Base-by-base conservation (phyloP, 1,140 invertebrate species). In the Drosophila carrolli region DNA sequence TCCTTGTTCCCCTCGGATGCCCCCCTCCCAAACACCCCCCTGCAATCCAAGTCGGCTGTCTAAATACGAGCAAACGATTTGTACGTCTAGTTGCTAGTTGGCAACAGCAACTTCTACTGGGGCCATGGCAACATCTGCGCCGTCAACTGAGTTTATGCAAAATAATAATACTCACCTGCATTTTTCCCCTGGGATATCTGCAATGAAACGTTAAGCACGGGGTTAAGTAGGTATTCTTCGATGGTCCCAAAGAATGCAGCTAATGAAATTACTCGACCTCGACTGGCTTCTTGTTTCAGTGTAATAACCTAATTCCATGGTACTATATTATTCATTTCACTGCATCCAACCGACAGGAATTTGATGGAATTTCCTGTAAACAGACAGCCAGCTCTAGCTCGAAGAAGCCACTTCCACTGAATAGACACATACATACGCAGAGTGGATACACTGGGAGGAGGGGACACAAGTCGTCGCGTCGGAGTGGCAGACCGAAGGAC, bases 311-410 rank as follows among this genome's bases (percentile, higher is more conserved):
- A 65, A 81, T 81, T 67, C 61, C 48, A 19, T 9, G 55, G 16
- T 46, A 63, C 60, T 82, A 73, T 82, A 74, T 76, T 74, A 78
- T 82, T 78, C 58, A 68, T 82, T 81, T 82, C 57, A 67, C 53
- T 78, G 73, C 71, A 47, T 61, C 38, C 71, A 50, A 57, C 59
- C 57, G 65, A 38, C 72, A 68, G 55, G 73, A 60, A 78, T 73
- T 75, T 82, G 79, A 78, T 82, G 80, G 79, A 78, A 83, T 79
- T 79, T 78, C 68, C 73, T 76, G 67, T 78, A 75, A 70, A 78
- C 62, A 73, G 48, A 55, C 59, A 63, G 29, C 6, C 29, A 32
- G 47, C 77, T 46, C 6, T 7, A 32, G 60, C 77, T 50, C 46
- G 65, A 60, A 81, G 56, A 47, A 16, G 14, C 55, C 40, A 60